Evolutionary conservation across 1,140 invertebrate genomes (phyloP).

Genomic region (Contarinia nasturtii): DNA sequence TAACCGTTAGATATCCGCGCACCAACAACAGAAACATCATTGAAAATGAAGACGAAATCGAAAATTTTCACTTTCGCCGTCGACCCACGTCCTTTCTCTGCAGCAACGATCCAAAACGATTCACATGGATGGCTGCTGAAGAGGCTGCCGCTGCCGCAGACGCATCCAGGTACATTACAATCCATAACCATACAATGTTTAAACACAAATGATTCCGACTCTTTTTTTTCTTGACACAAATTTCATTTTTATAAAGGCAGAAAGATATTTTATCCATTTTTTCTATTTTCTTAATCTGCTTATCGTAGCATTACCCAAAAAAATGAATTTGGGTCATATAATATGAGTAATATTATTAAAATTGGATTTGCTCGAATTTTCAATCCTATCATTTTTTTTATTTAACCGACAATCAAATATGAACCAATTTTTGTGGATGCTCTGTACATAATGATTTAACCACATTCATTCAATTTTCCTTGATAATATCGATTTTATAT

Average conservation of each 20-base stretch:
- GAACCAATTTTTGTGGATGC: background rate
- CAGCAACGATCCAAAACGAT: slow-evolving; percentile 45
- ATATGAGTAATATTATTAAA: too few relatives aligned
- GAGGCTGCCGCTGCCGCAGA: slow-evolving; percentile 50
- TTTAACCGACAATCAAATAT: background rate
- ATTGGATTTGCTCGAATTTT: too few relatives aligned
- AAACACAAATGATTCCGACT: background rate
- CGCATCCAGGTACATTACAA: slow-evolving; percentile 32
- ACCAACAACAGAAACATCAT: slow-evolving; percentile 8
- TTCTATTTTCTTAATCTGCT: background rate
- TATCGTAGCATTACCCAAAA: background rate
- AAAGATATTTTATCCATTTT: too few relatives aligned
- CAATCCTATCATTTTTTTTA: too few relatives aligned
- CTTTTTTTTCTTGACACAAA: background rate
- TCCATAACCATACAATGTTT: too few relatives aligned
- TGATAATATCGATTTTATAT: background rate
- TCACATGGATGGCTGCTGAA: slow-evolving; percentile 54
- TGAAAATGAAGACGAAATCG: slow-evolving; percentile 30
- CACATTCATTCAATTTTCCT: background rate
- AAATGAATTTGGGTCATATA: background rate
- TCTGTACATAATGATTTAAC: too few relatives aligned
- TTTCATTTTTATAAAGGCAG: too few relatives aligned
- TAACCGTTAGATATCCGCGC: background rate
- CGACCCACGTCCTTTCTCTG: slow-evolving; percentile 46
- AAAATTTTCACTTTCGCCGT: slow-evolving; percentile 47